A percentile compares a stretch with the other conserved stretches of the same genome.
Conservation (phyloP, 2,113 vertebrate species). For the Acrocephalus arundinaceus region DNA sequence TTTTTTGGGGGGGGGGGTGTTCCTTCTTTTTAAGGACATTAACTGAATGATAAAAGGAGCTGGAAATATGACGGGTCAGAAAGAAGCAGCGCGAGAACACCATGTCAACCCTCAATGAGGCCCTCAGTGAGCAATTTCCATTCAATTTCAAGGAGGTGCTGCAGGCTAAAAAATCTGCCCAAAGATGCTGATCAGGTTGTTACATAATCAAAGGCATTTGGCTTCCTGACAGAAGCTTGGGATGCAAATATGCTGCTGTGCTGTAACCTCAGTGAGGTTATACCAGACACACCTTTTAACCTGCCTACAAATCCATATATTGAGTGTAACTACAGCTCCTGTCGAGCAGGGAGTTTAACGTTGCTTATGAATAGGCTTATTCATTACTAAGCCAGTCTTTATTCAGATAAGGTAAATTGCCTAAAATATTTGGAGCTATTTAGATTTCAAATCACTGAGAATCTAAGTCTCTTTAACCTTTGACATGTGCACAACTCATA, state of each 20-base stretch:
- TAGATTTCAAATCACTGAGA: not conserved
- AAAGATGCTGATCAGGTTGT: not conserved
- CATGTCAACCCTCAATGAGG: not conserved
- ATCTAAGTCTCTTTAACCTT: not conserved
- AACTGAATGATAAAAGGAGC: not conserved
- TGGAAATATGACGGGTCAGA: not conserved
- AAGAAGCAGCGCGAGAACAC: not conserved
- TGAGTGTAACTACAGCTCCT: not conserved
- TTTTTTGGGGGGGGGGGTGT: not conserved
- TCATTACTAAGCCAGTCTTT: not conserved
- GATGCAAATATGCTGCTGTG: not conserved
- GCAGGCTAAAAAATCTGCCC: not conserved
- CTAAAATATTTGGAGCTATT: not conserved
- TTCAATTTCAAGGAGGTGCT: not conserved
- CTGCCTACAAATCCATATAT: not conserved
- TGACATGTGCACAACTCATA: not conserved
- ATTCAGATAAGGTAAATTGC: not conserved
- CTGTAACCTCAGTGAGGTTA: not conserved
- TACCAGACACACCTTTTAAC: not conserved
- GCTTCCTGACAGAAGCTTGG: not conserved
- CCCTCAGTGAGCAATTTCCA: not conserved
- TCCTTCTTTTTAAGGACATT: not conserved
- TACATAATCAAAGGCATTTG: not conserved
- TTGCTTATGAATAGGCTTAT: not conserved
- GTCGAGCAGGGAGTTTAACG: not conserved